Conservation (phyloP, 2,888 invertebrate species). For the Troides aeacus region DNA sequence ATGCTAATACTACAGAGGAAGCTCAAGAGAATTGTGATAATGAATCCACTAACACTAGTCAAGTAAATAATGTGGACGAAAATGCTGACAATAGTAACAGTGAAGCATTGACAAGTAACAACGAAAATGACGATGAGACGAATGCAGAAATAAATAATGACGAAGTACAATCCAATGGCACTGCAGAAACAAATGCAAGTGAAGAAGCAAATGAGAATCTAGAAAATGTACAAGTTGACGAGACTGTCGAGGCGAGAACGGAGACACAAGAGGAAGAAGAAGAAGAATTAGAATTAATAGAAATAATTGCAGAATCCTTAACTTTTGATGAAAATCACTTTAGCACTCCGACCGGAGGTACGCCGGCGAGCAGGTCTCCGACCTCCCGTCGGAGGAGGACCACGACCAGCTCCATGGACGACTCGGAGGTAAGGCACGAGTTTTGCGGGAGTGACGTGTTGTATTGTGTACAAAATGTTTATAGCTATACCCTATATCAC, state of each 20-base stretch:
- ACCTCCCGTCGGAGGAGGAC: slow-evolving; percentile 42
- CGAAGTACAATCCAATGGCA: slow-evolving; percentile 8
- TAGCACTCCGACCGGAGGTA: slow-evolving; percentile 69
- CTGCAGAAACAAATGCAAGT: slow-evolving; percentile 23
- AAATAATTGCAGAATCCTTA: slow-evolving; percentile 46
- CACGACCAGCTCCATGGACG: slow-evolving; percentile 63
- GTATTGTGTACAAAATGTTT: slow-evolving; percentile 34
- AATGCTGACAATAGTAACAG: slow-evolving; percentile 2
- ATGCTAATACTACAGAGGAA: slow-evolving; percentile 30
- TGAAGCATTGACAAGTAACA: slow-evolving; percentile 7
- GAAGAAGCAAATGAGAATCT: slow-evolving; percentile 24
- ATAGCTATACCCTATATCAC: not conserved
- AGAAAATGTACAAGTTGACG: slow-evolving; percentile 22
- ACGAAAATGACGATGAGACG: slow-evolving; percentile 9
- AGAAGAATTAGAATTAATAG: slow-evolving; percentile 34
- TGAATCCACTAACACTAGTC: slow-evolving; percentile 51
- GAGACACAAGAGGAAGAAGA: slow-evolving; percentile 34
- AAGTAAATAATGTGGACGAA: slow-evolving; percentile 35
- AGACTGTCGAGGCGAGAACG: slow-evolving; percentile 26
- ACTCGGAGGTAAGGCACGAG: slow-evolving; percentile 72
- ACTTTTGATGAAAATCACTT: slow-evolving; percentile 77
- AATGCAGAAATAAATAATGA: slow-evolving; percentile 11
- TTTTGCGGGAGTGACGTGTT: slow-evolving; percentile 48
- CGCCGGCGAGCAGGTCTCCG: slow-evolving; percentile 50
- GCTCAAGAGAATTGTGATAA: slow-evolving; percentile 52